Base-by-base conservation (phyloP, 2,888 invertebrate species). In the Keiferia lycopersicella region DNA sequence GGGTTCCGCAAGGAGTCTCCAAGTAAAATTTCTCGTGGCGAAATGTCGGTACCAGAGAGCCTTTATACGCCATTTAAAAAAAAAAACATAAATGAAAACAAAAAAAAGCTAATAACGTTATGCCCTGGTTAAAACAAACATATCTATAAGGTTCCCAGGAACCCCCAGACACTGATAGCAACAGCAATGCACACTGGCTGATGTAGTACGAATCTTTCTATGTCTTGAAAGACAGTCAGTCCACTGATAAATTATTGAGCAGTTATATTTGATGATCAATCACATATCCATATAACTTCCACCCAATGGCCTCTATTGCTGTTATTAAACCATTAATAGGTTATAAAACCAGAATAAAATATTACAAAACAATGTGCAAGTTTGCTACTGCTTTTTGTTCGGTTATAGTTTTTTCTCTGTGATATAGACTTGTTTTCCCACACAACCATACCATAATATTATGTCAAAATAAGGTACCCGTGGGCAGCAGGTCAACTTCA, bases 191-290 rank as follows among this genome's bases (percentile, higher is more conserved):
- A n/a, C n/a, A n/a, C n/a, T n/a, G n/a, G 53, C 2, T 8, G 0
- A 14, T 20, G n/a, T 53, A 7, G 48, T 50, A 16, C 16, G 48
- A 56, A 56, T 26, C 30, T 26, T 56, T 30, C n/a, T 14, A 20
- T 53, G 11, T 12, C 56, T 56, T n/a, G n/a, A 22, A 18, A 51
- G 22, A 51, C 26, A 34, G 30, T 30, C 30, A 30, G 18, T 50
- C 16, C n/a, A 56, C 26, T n/a, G 56, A 30, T 53, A 53, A 53
- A 53, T 56, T 56, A 56, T 56, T 56, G 22, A 56, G 30, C 56
- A 30, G 56, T 56, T 30, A 30, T 22, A 26, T 26, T 56, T 56
- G 30, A 30, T 56, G 56, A n/a, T 30, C 30, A n/a, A 56, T 30
- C 30, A n/a, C 56, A 30, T 22, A 14, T 22, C 26, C 16, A 56